Percentiles rank a stretch among this genome's conserved stretches.
Evolutionary conservation across 2,113 vertebrate genomes (phyloP).

Genomic region (Petromus typicus): DNA sequence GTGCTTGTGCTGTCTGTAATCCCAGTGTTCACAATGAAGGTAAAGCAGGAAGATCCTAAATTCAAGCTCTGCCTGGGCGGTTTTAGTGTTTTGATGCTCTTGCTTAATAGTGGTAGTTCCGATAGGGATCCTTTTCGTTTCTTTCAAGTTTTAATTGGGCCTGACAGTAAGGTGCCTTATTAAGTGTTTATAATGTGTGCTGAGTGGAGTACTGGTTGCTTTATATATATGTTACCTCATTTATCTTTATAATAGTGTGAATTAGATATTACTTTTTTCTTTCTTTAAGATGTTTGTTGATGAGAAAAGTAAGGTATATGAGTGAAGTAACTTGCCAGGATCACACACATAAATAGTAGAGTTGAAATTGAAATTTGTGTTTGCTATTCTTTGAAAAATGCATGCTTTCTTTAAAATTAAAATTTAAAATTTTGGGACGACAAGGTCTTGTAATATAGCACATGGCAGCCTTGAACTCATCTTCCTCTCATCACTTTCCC

Average conservation of each 20-base stretch:
- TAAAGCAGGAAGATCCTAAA: background rate
- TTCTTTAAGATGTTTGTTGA: too few species aligned
- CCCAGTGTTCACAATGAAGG: background rate
- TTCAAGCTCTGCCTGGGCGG: background rate
- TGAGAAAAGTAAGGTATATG: background rate
- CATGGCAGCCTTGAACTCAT: background rate
- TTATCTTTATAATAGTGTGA: background rate
- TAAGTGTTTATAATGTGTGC: background rate
- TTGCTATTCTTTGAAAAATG: background rate
- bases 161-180: slow-evolving; percentile 1
- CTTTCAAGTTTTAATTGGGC: slow-evolving; percentile 9
- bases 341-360: background rate
- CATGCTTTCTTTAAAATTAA: background rate
- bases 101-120: background rate
- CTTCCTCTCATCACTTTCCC: background rate
- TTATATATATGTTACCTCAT: background rate
- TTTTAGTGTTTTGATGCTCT: slow-evolving; percentile 39
- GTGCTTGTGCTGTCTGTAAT: background rate
- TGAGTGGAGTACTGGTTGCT: background rate
- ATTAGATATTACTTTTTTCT: background rate
- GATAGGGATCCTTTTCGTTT: background rate
- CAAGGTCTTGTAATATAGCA: background rate
- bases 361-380: background rate
- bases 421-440: background rate
- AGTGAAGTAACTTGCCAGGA: background rate